Conservation (phyloP, 2,888 invertebrate genomes). For the Catocala fraxini region DNA sequence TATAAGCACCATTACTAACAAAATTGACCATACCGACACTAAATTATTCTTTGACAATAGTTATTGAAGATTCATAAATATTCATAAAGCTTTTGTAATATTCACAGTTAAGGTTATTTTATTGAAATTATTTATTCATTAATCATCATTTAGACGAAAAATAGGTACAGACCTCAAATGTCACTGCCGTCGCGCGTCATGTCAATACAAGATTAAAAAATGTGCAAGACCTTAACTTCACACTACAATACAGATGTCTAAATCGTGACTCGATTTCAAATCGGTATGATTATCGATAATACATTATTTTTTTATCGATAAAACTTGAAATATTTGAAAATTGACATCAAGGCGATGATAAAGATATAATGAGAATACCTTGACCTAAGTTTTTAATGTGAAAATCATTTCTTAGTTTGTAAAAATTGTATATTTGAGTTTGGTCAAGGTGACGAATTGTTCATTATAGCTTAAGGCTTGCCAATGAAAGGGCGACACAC, state of each 20-base stretch:
- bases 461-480: constrained; percentile 16
- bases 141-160: constrained; percentile 17
- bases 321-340: constrained; percentile 61
- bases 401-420: constrained; percentile 44
- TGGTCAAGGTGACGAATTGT: constrained; percentile 52
- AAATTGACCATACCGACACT: too few relatives aligned
- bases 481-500: constrained; percentile 11
- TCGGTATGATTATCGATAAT: constrained; percentile 51
- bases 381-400: constrained; percentile 52
- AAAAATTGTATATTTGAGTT: constrained; percentile 36
- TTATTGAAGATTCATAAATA: too few relatives aligned
- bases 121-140: constrained; percentile 20
- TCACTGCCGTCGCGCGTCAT: not conserved
- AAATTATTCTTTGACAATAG: too few relatives aligned
- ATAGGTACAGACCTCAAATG: constrained; percentile 17
- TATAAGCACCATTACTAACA: too few relatives aligned
- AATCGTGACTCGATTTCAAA: constrained; percentile 51
- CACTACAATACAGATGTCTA: constrained; percentile 46
- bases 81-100: not conserved
- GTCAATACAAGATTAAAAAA: constrained; percentile 22
- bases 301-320: constrained; percentile 45
- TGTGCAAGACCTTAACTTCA: constrained; percentile 34
- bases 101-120: not conserved
- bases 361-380: constrained; percentile 51
- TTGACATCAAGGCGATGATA: constrained; percentile 59